Conservation (phyloP, 2,113 vertebrate genomes). For the Ovis aries region DNA sequence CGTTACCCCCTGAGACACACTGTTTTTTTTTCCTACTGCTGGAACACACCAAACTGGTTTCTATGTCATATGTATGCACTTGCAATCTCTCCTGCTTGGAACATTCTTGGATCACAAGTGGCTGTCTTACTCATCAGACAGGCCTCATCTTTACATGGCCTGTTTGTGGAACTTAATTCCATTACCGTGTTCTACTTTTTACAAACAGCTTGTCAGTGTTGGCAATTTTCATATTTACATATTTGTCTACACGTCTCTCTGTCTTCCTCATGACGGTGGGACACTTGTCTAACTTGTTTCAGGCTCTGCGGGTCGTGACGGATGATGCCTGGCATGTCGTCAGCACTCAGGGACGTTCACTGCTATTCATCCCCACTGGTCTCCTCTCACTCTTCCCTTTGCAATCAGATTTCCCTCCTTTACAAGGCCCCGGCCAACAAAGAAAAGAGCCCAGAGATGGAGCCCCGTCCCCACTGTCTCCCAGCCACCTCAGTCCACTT, state of each 20-base stretch:
- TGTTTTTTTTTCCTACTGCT: neutral
- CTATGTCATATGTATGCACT: neutral
- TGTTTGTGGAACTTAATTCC: neutral
- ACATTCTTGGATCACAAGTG: neutral
- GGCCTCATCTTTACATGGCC: neutral
- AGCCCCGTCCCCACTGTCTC: neutral
- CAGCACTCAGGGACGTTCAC: neutral
- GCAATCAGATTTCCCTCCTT: neutral
- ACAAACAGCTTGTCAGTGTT: neutral
- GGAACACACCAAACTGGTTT: neutral
- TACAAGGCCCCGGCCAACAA: neutral
- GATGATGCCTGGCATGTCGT: neutral
- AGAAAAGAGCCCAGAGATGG: neutral
- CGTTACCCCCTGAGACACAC: neutral
- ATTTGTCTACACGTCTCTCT: neutral
- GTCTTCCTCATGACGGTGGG: neutral
- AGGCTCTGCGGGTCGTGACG: neutral
- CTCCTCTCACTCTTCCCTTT: neutral
- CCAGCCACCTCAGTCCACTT: neutral
- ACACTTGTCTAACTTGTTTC: neutral
- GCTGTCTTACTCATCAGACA: neutral
- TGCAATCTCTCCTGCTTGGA: neutral
- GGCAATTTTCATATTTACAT: neutral
- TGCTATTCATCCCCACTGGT: neutral
- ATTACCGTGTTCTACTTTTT: neutral